Evolutionary conservation across 23 tunicate genomes (phyloP).

Genomic region (Oikopleura albicans): DNA sequence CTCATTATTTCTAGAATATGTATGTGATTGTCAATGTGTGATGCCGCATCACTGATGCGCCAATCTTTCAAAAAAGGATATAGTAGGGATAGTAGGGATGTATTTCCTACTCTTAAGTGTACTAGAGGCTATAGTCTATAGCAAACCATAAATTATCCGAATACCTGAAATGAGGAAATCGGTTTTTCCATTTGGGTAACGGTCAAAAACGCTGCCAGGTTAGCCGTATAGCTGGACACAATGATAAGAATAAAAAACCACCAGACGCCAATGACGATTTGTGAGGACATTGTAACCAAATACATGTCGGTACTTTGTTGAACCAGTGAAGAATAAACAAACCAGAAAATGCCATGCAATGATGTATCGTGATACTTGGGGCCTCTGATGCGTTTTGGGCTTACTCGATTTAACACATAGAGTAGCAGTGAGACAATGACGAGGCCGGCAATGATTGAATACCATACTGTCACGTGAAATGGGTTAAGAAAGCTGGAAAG

Average conservation of each 20-base stretch:
- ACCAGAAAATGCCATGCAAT: conserved; percentile 49
- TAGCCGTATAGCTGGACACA: conserved; percentile 52
- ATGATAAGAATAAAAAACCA: conserved; percentile 59
- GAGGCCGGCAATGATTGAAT: conserved; percentile 40
- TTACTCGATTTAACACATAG: conserved; percentile 36
- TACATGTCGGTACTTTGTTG: conserved; percentile 61
- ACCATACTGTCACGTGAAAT: conserved; percentile 42
- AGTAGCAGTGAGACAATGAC: conserved; percentile 31
- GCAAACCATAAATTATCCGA: no score
- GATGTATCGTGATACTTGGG: conserved; percentile 31
- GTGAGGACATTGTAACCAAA: conserved; percentile 38
- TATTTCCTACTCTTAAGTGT: no score
- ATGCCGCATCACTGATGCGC: no score
- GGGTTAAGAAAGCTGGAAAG: conserved; percentile 36
- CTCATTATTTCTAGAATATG: no score
- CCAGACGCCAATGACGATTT: conserved; percentile 69
- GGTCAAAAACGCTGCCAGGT: conserved; percentile 56
- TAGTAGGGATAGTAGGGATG: no score
- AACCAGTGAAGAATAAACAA: conserved; percentile 46
- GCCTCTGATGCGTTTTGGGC: conserved; percentile 26
- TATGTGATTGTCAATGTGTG: no score
- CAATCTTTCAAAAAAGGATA: no score
- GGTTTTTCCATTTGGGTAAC: conserved; percentile 37
- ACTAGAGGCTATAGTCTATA: no score
- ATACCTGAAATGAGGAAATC: neutral